Evolutionary conservation across 2,797 vertebrate genomes (phyloP), one percentile per base, ranked within the genome.

Genomic region (Luscinia luscinia): DNA sequence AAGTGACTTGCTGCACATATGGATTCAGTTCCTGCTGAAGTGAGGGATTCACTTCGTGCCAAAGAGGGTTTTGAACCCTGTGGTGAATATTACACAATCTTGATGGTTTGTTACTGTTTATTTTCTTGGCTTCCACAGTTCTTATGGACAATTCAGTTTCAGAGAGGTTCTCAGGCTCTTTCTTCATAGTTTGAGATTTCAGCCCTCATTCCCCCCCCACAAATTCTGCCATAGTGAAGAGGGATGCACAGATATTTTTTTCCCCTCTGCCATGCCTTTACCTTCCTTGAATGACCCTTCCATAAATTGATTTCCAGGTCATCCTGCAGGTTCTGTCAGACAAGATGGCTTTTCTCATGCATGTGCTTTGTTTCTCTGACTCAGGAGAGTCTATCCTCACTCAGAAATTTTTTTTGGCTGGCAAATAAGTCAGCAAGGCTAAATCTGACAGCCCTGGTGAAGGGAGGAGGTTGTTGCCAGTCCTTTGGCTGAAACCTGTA

Each of bases 1-100:
- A 22, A 55, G 15, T 28, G 49, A 36, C 12, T 16, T 5, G 2
- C 21, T n/a, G 24, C 59, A 5, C 0, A 0, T 57, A 27, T 15
- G 36, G 22, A 10, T 75, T 76, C 51, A 54, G 26, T 61, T 78
- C 11, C 17, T 79, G 38, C 59, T 83, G 40, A 66, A 74, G 14
- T 12, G 63, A 57, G 34, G 45, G 43, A 36, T 74, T 72, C 34
- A 12, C 20, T 61, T 89, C 5, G 3, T 87, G 30, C 19, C 2
- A 2, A 28, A 88, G 32, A 22, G 11, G 0, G 11, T 69, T 91
- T 91, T 41, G 22, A 73, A 24, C 54, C 20, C 26, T 57, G 27
- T 26, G 41, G 41, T 79, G 55, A 58, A 46, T 57, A 11, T 67
- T 40, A 8, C 4, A 3, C 63, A 4, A 12, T 59, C 23, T 22